Evolutionary conservation across 2,888 invertebrate genomes (phyloP).

Genomic region (Eristalinus aeneus): DNA sequence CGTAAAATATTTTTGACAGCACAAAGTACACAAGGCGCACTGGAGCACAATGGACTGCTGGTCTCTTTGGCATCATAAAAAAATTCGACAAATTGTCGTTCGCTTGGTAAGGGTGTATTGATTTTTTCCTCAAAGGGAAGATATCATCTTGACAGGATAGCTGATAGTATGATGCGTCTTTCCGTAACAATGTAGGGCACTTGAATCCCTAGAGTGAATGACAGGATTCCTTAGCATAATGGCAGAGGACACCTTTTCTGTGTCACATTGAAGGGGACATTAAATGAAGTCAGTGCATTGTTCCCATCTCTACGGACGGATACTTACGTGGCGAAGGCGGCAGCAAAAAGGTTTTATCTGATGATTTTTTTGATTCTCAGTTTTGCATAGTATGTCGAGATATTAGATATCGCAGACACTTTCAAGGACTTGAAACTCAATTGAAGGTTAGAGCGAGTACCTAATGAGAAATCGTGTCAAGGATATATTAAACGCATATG

Average conservation of each 20-base stretch:
- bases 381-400: neutral
- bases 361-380: neutral
- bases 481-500: neutral
- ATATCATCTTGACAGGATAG: conserved; percentile 8
- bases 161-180: conserved; percentile 21
- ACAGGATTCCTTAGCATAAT: conserved; percentile 14
- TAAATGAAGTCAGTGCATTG: conserved; percentile 11
- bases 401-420: neutral
- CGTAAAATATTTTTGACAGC: neutral
- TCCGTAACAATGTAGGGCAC: conserved; percentile 11
- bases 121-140: conserved; percentile 11
- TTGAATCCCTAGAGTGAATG: neutral
- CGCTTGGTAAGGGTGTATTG: neutral
- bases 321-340: neutral
- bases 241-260: conserved; percentile 24
- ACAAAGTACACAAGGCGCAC: neutral
- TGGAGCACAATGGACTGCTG: neutral
- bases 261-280: conserved; percentile 14
- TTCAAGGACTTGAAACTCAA: neutral
- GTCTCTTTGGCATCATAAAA: neutral
- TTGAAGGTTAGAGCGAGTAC: neutral
- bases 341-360: neutral
- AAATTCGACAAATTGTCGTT: conserved; percentile 15
- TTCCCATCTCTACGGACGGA: neutral
- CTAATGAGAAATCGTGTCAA: neutral